A percentile compares a stretch with the other conserved stretches of the same genome.
Evolutionary conservation across 2,888 invertebrate genomes (phyloP).

Genomic region (Agrotis puta): DNA sequence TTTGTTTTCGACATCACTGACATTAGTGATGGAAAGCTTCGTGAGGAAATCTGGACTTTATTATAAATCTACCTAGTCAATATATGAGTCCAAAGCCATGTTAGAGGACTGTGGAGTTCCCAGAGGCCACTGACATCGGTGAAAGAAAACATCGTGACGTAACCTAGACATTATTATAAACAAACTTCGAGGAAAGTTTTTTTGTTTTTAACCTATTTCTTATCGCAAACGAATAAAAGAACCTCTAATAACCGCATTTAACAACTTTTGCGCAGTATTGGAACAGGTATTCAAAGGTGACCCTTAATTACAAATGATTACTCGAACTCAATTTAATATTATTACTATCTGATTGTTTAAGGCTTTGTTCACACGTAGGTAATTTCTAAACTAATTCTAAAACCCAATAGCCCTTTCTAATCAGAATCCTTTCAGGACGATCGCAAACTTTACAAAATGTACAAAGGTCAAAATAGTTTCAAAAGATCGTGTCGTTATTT

Average conservation of each 20-base stretch:
- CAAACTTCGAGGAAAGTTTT: neutral
- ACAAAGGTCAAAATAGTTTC: too few species aligned
- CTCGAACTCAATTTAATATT: conserved; percentile 9
- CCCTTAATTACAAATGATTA: neutral
- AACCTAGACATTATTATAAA: too few species aligned
- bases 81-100: too few species aligned
- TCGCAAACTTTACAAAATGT: conserved; percentile 11
- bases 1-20: too few species aligned
- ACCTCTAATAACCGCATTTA: too few species aligned
- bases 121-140: too few species aligned
- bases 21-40: too few species aligned
- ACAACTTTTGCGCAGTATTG: neutral
- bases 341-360: conserved; percentile 9
- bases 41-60: too few species aligned
- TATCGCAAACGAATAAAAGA: neutral
- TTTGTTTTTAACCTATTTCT: neutral
- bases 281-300: conserved; percentile 1
- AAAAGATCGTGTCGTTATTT: too few species aligned
- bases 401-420: conserved; percentile 21
- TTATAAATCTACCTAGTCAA: too few species aligned
- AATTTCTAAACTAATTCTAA: conserved; percentile 38
- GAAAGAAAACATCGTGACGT: too few species aligned
- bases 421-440: conserved; percentile 33
- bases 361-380: conserved; percentile 17
- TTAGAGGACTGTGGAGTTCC: too few species aligned